These are phyloP conservation scores for Jaculus jaculus DNA, from an alignment of 2,113 vertebrate genomes.

Conservation along the genomic window DNA sequence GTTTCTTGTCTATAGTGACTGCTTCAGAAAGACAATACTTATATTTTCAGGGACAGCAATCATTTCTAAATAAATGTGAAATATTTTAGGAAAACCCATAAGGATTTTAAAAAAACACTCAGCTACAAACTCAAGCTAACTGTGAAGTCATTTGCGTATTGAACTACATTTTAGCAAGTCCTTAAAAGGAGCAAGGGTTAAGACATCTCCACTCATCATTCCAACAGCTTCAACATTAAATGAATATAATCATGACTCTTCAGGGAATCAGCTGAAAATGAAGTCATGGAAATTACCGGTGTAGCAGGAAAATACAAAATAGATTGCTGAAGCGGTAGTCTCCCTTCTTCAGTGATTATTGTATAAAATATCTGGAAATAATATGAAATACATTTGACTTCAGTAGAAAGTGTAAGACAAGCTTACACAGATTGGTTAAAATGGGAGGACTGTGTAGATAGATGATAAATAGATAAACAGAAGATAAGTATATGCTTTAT, in stretches of 20 bases:
- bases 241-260: slow-evolving; percentile 18
- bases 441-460: not conserved
- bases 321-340: not conserved
- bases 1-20: not conserved
- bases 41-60: not conserved
- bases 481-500: not conserved
- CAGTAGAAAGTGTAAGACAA: slow-evolving; percentile 6
- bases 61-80: slow-evolving; percentile 6
- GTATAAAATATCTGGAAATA: not conserved
- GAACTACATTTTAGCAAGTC: not conserved
- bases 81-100: not conserved
- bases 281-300: not conserved
- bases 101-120: not conserved
- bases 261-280: slow-evolving; percentile 10
- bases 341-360: not conserved
- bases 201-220: not conserved
- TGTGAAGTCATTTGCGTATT: not conserved
- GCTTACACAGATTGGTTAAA: not conserved
- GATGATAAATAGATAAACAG: not conserved
- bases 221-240: not conserved
- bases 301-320: not conserved
- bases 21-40: slow-evolving; percentile 27
- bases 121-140: not conserved
- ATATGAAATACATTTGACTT: slow-evolving; percentile 29
- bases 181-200: slow-evolving; percentile 23